Evolutionary conservation across 2,888 invertebrate genomes (phyloP).

Genomic region (Balanococcus diminutus): DNA sequence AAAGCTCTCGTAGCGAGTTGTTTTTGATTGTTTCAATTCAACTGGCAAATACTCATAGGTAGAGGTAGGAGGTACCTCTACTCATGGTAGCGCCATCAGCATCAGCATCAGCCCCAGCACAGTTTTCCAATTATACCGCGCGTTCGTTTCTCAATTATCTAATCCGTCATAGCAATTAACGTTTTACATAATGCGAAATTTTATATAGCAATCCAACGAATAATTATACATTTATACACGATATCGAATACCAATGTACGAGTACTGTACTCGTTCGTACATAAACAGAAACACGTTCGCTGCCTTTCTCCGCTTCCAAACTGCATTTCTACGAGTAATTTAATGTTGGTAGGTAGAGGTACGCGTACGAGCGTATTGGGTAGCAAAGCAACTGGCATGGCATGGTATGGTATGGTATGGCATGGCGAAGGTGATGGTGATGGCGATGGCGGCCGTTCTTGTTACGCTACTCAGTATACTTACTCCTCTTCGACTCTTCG

Average conservation of each 20-base stretch:
- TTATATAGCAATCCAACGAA: background rate
- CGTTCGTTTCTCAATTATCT: background rate
- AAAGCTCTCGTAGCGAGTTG: too few relatives aligned
- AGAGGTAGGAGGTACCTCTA: too few relatives aligned
- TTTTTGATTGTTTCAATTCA: too few relatives aligned
- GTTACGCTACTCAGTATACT: too few relatives aligned
- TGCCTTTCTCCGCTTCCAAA: background rate
- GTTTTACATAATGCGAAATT: background rate
- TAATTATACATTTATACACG: background rate
- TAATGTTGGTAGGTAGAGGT: background rate
- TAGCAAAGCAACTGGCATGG: too few relatives aligned
- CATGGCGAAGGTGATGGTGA: too few relatives aligned
- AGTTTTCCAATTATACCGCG: background rate
- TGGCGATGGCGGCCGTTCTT: too few relatives aligned
- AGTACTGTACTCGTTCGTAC: background rate
- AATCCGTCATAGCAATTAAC: background rate
- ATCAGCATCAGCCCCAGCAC: too few relatives aligned
- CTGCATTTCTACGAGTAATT: conserved; percentile 2
- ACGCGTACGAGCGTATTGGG: background rate
- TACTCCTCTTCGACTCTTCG: too few relatives aligned
- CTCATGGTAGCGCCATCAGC: too few relatives aligned
- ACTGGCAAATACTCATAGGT: too few relatives aligned
- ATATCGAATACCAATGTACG: background rate
- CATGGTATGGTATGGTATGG: too few relatives aligned
- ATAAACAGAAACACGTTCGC: background rate